Base-by-base conservation (phyloP, 2,888 invertebrate species). In the Pasiphila rectangulata region DNA sequence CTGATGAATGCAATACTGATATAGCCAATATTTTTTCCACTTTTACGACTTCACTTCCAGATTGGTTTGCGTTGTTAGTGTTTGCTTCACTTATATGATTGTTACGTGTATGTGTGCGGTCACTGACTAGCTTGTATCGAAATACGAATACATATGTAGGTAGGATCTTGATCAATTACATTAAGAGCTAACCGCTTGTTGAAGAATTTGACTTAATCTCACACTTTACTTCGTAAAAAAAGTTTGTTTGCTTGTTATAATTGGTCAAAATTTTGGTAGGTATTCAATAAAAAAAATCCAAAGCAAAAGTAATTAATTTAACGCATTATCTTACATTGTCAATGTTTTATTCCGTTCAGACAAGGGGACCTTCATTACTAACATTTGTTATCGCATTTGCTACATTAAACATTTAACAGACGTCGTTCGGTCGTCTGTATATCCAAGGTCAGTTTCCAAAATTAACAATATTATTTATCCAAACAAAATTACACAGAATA, bases 1-100 rank as follows among this genome's bases (percentile, higher is more conserved):
- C 75, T 76, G 79, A 77, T 67, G 75, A 75, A 68, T 78, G 79
- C 74, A 75, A 63, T 73, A 70, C 69, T 72, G 75, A 77, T 75
- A 73, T 69, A 71, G 73, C 74, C 69, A 73, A 79, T 79, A 79
- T 76, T 83, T 81, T 76, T 76, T 70, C 67, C 56, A 72, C 70
- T 71, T 79, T 83, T 80, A 81, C 74, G 80, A 78, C 69, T 73
- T 72, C 66, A 67, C 68, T 77, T 61, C 62, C 67, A 66, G 68
- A 79, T 78, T 78, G 70, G 67, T 69, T 71, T 54, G 60, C 56
- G 53, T 50, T 56, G 50, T 57, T 55, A 51, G 46, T 50, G 43
- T 46, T 49, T 38, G 51, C 56, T 47, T 46, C 50, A 51, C 42
- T 51, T 53, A 51, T 54, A 53, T 49, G 51, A 34, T 36, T 51